Percentiles rank a stretch among this genome's conserved stretches.
These are phyloP conservation scores for Drosophila bifasciata DNA, from an alignment of 1,140 invertebrate genomes.

Conservation along the genomic window DNA sequence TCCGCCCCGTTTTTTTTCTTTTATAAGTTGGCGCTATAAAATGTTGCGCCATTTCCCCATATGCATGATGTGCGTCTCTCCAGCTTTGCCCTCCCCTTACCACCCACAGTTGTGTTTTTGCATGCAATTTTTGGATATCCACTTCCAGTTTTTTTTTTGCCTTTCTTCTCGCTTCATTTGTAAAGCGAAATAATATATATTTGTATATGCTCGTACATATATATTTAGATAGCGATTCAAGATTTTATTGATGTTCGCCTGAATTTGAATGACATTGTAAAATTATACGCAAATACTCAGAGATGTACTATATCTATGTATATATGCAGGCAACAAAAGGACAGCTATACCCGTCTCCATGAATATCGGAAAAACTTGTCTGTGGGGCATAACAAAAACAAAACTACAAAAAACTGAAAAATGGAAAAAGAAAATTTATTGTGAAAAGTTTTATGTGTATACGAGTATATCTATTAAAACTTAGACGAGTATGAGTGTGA, in stretches of 20 bases:
- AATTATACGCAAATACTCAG: conserved; percentile 64
- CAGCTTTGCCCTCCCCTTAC: background rate
- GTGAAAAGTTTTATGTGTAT: conserved; percentile 70
- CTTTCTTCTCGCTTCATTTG: conserved; percentile 23
- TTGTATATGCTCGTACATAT: conserved; percentile 37
- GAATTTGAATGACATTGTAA: conserved; percentile 79
- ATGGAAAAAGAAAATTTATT: conserved; percentile 39
- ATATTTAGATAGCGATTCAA: conserved; percentile 65
- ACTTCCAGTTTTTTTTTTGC: background rate
- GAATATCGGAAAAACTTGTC: conserved; percentile 18
- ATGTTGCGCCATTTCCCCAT: conserved; percentile 45
- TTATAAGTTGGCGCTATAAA: conserved; percentile 60
- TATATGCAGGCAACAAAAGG: conserved; percentile 55
- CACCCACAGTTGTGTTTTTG: conserved; percentile 66
- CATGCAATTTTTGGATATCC: conserved; percentile 60
- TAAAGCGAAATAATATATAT: conserved; percentile 28
- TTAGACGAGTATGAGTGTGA: conserved; percentile 31
- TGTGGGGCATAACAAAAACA: too few relatives aligned
- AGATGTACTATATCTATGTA: too few relatives aligned
- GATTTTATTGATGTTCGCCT: conserved; percentile 77
- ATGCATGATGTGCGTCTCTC: conserved; percentile 18
- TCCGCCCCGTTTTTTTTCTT: conserved; percentile 22
- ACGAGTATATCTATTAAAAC: conserved; percentile 63
- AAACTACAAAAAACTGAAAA: conserved; percentile 25
- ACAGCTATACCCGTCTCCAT: conserved; percentile 4